Evolutionary conservation across 2,888 invertebrate species (phyloP).

Genomic region (Ichneumon xanthorius): DNA sequence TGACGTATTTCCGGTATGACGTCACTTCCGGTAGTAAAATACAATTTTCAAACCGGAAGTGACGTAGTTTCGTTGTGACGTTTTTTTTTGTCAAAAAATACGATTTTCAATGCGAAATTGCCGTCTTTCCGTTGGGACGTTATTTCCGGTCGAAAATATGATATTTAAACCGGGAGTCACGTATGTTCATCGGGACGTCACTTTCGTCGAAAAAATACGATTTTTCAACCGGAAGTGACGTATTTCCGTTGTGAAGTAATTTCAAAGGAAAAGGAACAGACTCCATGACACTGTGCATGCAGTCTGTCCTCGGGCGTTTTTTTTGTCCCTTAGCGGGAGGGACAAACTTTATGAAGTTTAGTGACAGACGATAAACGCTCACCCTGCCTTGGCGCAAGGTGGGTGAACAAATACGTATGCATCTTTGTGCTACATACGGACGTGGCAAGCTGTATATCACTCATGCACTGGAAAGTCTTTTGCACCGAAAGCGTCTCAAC

Average conservation of each 20-base stretch:
- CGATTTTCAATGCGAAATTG: too few relatives aligned
- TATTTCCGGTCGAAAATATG: too few relatives aligned
- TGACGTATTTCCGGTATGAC: too few relatives aligned
- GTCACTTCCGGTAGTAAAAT: too few relatives aligned
- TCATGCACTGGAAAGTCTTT: conserved; percentile 6
- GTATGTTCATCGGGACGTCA: too few relatives aligned
- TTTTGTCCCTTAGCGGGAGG: conserved; percentile 31
- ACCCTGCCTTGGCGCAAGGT: conserved; percentile 38
- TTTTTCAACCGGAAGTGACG: too few relatives aligned
- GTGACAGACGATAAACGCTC: conserved; percentile 53
- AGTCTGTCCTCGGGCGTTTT: conserved; percentile 18
- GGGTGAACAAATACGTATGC: conserved; percentile 23
- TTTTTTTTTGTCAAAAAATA: too few relatives aligned
- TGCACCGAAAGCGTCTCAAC: conserved; percentile 24
- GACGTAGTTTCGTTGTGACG: too few relatives aligned
- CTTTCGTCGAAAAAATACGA: too few relatives aligned
- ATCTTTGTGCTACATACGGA: conserved; percentile 7
- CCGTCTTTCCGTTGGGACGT: too few relatives aligned
- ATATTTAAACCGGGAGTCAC: too few relatives aligned
- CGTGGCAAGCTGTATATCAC: not conserved
- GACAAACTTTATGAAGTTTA: conserved; percentile 54
- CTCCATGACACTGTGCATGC: conserved; percentile 30
- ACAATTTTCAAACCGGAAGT: too few relatives aligned
- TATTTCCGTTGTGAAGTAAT: not conserved
- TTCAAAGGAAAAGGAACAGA: not conserved